phyloP scores from a whole-genome alignment of 2,888 invertebrate species.

The Parnassius smintheus region DNA sequence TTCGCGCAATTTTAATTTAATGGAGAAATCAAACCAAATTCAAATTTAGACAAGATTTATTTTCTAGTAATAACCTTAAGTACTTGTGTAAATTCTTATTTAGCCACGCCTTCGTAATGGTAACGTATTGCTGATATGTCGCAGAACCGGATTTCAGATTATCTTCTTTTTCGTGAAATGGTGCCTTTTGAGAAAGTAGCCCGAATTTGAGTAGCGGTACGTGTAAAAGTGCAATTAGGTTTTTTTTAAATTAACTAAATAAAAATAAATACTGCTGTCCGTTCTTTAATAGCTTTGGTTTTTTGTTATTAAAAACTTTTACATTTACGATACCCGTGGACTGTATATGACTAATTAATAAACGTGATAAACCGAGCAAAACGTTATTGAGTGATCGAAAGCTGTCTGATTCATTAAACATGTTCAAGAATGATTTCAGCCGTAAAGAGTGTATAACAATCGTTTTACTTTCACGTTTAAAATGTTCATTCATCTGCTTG shows the following conservation, averaged over 20 bases:
- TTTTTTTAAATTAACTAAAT: conserved; percentile 43
- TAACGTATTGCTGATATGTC: conserved; percentile 1
- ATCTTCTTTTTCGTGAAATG: conserved; percentile 33
- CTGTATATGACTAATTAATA: conserved; percentile 46
- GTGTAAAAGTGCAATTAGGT: conserved; percentile 47
- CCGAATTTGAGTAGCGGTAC: conserved; percentile 54
- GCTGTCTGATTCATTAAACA: conserved; percentile 52
- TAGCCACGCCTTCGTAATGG: background rate
- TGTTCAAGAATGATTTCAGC: conserved; percentile 55
- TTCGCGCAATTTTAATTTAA: conserved; percentile 1
- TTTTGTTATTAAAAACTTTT: conserved; percentile 31
- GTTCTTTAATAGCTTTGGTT: conserved; percentile 45
- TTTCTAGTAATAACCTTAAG: background rate
- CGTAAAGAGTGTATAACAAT: conserved; percentile 55
- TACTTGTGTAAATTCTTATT: background rate
- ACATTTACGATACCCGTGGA: conserved; percentile 36
- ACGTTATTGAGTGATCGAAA: conserved; percentile 51
- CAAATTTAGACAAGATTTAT: background rate
- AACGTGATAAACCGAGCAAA: conserved; percentile 47
- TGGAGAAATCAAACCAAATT: background rate
- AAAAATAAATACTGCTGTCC: conserved; percentile 38
- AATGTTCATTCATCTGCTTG: conserved; percentile 66
- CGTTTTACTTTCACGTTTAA: conserved; percentile 73
- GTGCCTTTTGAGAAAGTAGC: conserved; percentile 51
- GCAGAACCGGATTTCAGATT: conserved; percentile 19